A percentile compares a stretch with the other conserved stretches of the same genome.
These are phyloP conservation scores for Pammene fasciana DNA, from an alignment of 2,888 invertebrate genomes.

Conservation along the genomic window DNA sequence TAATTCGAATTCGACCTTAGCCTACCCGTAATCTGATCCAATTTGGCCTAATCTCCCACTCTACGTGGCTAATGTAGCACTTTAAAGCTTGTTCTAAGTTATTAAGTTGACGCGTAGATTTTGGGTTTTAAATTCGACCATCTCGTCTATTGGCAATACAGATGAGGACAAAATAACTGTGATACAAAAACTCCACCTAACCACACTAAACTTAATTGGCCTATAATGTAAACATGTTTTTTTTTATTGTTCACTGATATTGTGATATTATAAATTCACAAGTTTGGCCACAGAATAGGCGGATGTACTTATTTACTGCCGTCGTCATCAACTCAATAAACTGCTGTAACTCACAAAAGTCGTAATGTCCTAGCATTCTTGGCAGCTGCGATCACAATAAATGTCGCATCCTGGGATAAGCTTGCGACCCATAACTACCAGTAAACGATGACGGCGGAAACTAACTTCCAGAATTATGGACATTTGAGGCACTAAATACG, in stretches of 20 bases:
- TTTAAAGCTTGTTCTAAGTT: slow-evolving; percentile 24
- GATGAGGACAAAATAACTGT: slow-evolving; percentile 20
- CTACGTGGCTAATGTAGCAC: slow-evolving; percentile 34
- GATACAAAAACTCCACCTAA: neutral
- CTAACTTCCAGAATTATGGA: slow-evolving; percentile 39
- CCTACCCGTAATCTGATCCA: slow-evolving; percentile 19
- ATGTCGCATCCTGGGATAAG: slow-evolving; percentile 26
- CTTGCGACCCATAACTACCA: slow-evolving; percentile 33
- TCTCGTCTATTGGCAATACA: slow-evolving; percentile 13
- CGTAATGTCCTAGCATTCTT: slow-evolving; percentile 22
- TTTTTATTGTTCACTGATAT: neutral
- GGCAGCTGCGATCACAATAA: slow-evolving; percentile 30
- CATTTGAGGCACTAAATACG: slow-evolving; percentile 32
- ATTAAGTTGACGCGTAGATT: slow-evolving; percentile 36
- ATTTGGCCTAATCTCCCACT: slow-evolving; percentile 26
- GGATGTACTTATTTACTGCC: slow-evolving; percentile 15
- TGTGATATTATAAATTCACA: neutral
- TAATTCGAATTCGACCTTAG: neutral
- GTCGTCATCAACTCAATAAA: slow-evolving; percentile 28
- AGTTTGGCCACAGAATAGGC: slow-evolving; percentile 3
- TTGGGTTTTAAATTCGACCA: slow-evolving; percentile 18
- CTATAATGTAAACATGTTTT: neutral
- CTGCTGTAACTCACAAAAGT: slow-evolving; percentile 15
- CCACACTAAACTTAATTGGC: neutral
- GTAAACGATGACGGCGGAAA: slow-evolving; percentile 38